phyloP scores from a whole-genome alignment of 2,797 vertebrate species.

The Sus cebifrons region DNA sequence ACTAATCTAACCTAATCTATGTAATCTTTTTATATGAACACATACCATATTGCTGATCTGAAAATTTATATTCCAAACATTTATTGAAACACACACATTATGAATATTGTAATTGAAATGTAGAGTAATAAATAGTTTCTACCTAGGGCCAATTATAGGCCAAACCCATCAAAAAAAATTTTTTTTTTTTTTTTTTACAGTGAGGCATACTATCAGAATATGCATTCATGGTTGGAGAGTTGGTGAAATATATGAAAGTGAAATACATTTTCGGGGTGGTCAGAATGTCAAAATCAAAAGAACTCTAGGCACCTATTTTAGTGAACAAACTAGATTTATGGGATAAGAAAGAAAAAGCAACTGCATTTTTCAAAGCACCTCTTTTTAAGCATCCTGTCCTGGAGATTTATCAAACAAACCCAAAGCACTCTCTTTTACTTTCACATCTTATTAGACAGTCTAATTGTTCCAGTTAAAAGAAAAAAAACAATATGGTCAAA shows the following conservation, averaged over 20 bases:
- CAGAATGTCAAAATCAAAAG: background rate
- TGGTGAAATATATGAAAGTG: background rate
- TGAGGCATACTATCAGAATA: background rate
- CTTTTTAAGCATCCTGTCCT: background rate
- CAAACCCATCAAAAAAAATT: background rate
- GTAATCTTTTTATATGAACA: background rate
- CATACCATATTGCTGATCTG: background rate
- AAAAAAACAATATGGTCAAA: background rate
- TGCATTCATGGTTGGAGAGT: background rate
- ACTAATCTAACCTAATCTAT: background rate
- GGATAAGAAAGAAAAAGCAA: background rate
- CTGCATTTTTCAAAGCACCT: background rate
- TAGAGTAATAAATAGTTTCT: background rate
- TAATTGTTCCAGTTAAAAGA: background rate
- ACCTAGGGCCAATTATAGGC: background rate
- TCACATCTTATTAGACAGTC: background rate
- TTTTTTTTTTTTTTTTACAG: background rate
- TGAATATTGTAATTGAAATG: background rate
- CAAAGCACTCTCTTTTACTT: background rate
- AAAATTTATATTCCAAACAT: background rate
- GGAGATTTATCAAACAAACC: background rate
- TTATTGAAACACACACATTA: background rate
- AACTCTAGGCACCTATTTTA: background rate
- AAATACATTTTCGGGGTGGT: background rate
- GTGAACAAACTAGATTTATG: background rate